Base-by-base conservation (phyloP, 2,113 vertebrate genomes). In the Prinia subflava region DNA sequence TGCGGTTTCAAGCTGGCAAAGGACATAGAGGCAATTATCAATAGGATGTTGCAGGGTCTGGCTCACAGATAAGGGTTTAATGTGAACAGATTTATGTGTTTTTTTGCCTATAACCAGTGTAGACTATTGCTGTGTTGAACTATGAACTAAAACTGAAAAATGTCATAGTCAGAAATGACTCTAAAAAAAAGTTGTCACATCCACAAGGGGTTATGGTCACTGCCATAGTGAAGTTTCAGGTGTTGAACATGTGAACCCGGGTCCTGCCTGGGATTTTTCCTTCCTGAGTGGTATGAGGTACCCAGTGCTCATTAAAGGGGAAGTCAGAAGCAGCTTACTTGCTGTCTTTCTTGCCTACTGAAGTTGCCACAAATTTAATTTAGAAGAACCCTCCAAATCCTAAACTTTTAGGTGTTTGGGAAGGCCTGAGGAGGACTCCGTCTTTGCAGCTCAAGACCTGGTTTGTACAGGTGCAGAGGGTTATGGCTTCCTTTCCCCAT, bases 181-280 rank as follows among this genome's bases (percentile, higher is more conserved):
- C 42, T 56, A n/a, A 92, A 89, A 60, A 21, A 37, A 35, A 56
- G 37, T 9, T 15, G 23, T 47, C 69, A 8, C 4, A 11, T 46
- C 49, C 28, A 12, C 20, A 11, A 2, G 24, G 39, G 31, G 39
- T 25, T 50, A 4, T 0, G 0, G 52, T 33, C 2, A 0, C 42
- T 59, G 71, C 28, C 0, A 2, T 16, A 47, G 39, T 47, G 39
- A 81, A 47, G 52, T 27, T 35, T 42, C 35, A 59, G 15, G 30
- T 17, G 42, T 37, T 78, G 25, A 52, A 31, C 4, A 3, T 55
- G 23, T 5, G 1, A 67, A 35, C n/a, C 16, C 2, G 5, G 7
- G 35, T 55, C 27, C 37, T 46, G 22, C 30, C 1, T 5, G 7
- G 5, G 24, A 16, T 73, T 73, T 88, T n/a, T 44, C 9, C 20